Evolutionary conservation across 2,113 vertebrate genomes (phyloP).

Genomic region (Rhinolophus ferrumequinum): DNA sequence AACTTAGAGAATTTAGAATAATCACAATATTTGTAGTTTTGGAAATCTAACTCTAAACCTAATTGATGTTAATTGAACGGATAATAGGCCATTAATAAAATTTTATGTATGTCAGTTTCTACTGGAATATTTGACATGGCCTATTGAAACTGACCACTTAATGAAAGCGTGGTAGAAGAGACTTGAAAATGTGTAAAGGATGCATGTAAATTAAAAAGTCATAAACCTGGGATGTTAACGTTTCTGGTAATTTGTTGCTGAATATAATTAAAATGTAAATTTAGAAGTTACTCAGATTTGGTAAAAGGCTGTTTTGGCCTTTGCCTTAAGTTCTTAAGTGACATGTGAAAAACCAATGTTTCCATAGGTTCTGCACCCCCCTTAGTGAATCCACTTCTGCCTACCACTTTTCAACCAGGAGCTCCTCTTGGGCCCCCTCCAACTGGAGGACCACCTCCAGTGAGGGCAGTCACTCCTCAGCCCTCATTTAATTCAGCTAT

Average conservation of each 20-base stretch:
- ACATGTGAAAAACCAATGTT: conserved; percentile 68
- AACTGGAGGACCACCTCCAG: conserved; percentile 79
- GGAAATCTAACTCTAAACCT: neutral
- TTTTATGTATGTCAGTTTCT: conserved; percentile 35
- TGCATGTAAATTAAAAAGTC: neutral
- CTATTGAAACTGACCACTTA: conserved; percentile 20
- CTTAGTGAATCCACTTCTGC: conserved; percentile 86
- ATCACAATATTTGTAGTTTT: neutral
- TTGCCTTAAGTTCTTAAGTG: conserved; percentile 49
- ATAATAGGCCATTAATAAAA: conserved; percentile 8
- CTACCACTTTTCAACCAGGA: conserved; percentile 87
- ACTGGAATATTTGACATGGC: neutral
- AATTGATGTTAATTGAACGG: neutral
- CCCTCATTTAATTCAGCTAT: conserved; percentile 77
- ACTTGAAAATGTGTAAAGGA: neutral
- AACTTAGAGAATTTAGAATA: conserved; percentile 19
- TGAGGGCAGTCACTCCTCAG: conserved; percentile 81
- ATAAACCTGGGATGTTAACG: neutral
- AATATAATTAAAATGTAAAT: conserved; percentile 53
- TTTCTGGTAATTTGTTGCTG: conserved; percentile 20
- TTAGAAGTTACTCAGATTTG: conserved; percentile 41
- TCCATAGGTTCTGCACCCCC: conserved; percentile 85
- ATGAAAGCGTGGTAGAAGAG: neutral
- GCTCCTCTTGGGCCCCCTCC: conserved; percentile 86
- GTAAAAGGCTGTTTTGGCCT: conserved; percentile 28